Evolutionary conservation across 2,113 vertebrate species (phyloP), one percentile per base, ranked within the genome.

Genomic region (Dipodomys ordii): DNA sequence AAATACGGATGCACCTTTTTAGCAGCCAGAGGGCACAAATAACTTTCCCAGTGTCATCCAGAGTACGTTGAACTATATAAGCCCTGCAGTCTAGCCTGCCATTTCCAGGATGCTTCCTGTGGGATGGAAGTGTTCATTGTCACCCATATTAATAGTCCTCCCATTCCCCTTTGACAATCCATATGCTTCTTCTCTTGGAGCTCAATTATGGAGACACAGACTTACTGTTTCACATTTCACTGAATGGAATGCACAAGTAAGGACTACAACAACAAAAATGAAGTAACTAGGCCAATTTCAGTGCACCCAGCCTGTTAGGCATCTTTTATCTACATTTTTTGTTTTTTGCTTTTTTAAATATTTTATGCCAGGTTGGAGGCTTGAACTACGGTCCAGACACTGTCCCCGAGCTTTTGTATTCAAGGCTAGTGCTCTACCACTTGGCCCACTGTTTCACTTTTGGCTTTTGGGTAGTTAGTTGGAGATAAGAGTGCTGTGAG

Each of bases 171-270:
- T 20, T 78, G 7, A 83, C 18, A 76, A 10, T 10, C 9, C 60
- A 18, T 46, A 25, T 49, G 69, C 86, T 32, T 74, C 68, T 78
- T 74, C 64, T 60, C 67, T 62, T 79, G 20, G 39, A 22, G 6
- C 72, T 73, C 25, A 92, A 90, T 76, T 62, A n/a, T 2, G 8
- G 5, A 94, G 46, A 77, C 69, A 94, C 44, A 78, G 76, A 88
- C 46, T 57, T 64, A 69, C 35, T 35, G 0, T 84, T 73, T 74
- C 57, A 80, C 1, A 49, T 82, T 82, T 49, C 74, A 49, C 27
- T 30, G 19, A 69, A 78, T 68, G 19, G 57, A 23, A 16, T 73
- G 57, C 74, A 88, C 46, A 95, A 94, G 88, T 2, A 64, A 87
- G 64, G 53, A 44, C 73, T 10, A 0, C 25, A 79, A 67, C 44